Evolutionary conservation across 92 coral and sea anemone species (phyloP).

Genomic region (Heteractis magnifica): DNA sequence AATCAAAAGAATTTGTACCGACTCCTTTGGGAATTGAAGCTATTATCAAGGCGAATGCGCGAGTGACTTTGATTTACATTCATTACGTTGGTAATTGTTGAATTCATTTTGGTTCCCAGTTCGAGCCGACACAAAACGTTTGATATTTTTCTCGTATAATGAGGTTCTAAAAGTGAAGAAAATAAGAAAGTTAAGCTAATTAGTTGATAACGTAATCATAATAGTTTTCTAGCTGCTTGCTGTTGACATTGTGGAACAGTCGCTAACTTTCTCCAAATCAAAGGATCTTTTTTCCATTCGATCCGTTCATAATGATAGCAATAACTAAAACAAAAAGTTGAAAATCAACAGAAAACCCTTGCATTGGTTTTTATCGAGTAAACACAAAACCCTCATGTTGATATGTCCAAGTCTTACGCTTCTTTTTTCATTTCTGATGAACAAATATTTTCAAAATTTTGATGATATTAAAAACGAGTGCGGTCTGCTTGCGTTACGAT

Average conservation of each 20-base stretch:
- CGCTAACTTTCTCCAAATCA: neutral
- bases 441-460: neutral
- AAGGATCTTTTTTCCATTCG: neutral
- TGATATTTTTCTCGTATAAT: neutral
- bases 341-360: neutral
- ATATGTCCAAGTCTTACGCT: neutral
- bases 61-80: neutral
- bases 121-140: neutral
- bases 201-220: neutral
- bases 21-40: constrained; percentile 6
- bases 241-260: neutral
- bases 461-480: neutral
- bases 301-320: neutral
- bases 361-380: neutral
- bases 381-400: neutral
- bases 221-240: neutral
- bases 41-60: neutral
- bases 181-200: neutral
- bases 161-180: neutral
- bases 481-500: too few species aligned
- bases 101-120: neutral
- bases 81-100: neutral
- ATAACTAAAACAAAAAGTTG: neutral
- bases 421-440: neutral
- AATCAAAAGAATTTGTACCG: neutral